Base-by-base conservation (phyloP, 2,113 vertebrate genomes). In the Gyps fulvus region DNA sequence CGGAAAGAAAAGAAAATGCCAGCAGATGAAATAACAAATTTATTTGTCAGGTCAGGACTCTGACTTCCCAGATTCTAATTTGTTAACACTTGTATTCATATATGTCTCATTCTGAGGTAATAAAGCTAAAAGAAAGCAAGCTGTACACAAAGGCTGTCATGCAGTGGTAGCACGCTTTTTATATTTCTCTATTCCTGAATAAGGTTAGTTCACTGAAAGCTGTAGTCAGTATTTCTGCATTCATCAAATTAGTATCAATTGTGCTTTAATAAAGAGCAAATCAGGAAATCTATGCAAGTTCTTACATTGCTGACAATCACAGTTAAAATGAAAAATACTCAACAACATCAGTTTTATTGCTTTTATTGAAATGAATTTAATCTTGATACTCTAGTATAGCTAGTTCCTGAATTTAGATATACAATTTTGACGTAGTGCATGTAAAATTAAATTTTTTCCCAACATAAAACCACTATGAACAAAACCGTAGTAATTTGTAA, bases 241-340 rank as follows among this genome's bases (percentile, higher is more conserved):
- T 94, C 32, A 90, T 88, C 21, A 89, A 76, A 91, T 88, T 82
- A 86, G 26, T 49, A 74, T 52, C 43, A 89, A 29, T 20, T 96
- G 34, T 86, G 16, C 43, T 90, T 95, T 94, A 86, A 69, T 93
- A 93, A 88, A 86, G 29, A 90, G 11, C 14, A 91, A 74, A 90
- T 17, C 52, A 82, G 61, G 63, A 95, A 93, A 72, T 90, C 81
- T 57, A 11, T 78, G 25, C 10, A 54, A 74, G 34, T 83, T 66
- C 69, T 92, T 85, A 36, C 38, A 23, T 9, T 86, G 38, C 34
- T 83, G 62, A 58, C 61, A 85, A 38, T 72, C 57, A 74, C 9
- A 52, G 23, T 69, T 88, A 71, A 57, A n/a, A 63, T 63, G 58
- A 77, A 74, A 88, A 74, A 58, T 61, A 45, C 17, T 54, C n/a